Base-by-base conservation (phyloP, 2,797 vertebrate species). In the Phataginus tricuspis region DNA sequence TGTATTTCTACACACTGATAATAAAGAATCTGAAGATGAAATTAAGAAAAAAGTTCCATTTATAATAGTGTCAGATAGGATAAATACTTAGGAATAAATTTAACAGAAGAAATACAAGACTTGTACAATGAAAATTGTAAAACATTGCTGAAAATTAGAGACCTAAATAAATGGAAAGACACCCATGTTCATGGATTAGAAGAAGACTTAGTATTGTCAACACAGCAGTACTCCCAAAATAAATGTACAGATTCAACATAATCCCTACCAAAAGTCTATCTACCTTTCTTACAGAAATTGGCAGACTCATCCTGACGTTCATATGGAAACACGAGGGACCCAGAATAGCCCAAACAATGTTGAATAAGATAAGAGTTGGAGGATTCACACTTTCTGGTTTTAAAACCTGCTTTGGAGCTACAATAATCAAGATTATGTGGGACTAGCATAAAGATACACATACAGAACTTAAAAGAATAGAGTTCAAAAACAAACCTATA, bases 391-490 rank as follows among this genome's bases (percentile, higher is more conserved):
- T 51, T 77, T 34, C 27, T 29, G 21, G 18, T 69, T 74, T 71
- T 89, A 90, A 94, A 94, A 61, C n/a, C 63, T 94, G 61, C 61
- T 75, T 74, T 49, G 49, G 86, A 90, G 12, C 42, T 94, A 77
- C 13, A 90, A 27, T 53, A 77, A 49, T 68, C 4, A 68, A 77
- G 55, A 77, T n/a, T 49, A 18, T 66, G 63, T 86, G 42, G 45
- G 42, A 59, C 15, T 68, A 42, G 25, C 51, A 16, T 68, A 75
- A 68, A 15, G 34, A 42, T 14, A 61, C 53, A 53, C 15, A 31
- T 68, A 31, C 7, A 69, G 18, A 78, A 3, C 39, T 23, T 13
- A 59, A 13, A 4, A 37, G 72, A 93, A 71, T 19, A 69, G 63
- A 59, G 39, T 37, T 86, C 25, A 59, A 72, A 92, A 92, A 39